Base-by-base conservation (phyloP, 1,140 invertebrate species). In the Platorchestia sp. region DNA sequence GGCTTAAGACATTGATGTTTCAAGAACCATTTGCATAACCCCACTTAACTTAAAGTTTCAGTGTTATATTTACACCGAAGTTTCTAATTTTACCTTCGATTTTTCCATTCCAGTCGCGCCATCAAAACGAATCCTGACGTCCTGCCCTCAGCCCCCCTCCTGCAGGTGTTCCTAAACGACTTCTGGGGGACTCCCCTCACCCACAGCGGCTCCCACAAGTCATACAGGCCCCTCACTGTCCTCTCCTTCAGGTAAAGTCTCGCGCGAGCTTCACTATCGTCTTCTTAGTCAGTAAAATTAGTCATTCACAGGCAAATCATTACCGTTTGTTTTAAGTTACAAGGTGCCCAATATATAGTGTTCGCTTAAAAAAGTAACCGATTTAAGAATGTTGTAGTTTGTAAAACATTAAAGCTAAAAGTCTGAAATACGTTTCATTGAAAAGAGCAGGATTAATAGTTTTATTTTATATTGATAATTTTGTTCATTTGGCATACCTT, bases 111-210 rank as follows among this genome's bases (percentile, higher is more conserved):
- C 96, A 96, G 96, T 95, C 96, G 96, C 59, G 96, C 96, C 90
- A 96, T 96, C 95, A 96, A 96, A 89, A 96, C 96, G 19, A 96
- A 97, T 86, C 96, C 96, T 96, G 99, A 99, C 97, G 97, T 99
- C 0, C 97, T 97, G 95, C 97, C 97, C 97, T 97, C 96, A 97
- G 98, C 98, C 47, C 98, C 97, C 3, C 90, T 98, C 95, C 97
- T 97, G 22, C 97, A 98, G 36, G 97, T 98, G 42, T 98, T 99
- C 96, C 97, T 97, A 45, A 98, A 99, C 97, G 99, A 99, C 97
- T 99, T 99, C 97, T 99, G 99, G 99, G 99, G 99, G 3, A 98
- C 98, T n/a, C 98, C 98, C 96, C 97, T 99, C 75, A 98, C 98
- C 93, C 98, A 98, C 96, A 98, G 98, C 96, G 97, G 98, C 87